Percentiles rank a stretch among this genome's conserved stretches.
phyloP scores from a whole-genome alignment of 2,113 vertebrate species.

The Trinectes maculatus region DNA sequence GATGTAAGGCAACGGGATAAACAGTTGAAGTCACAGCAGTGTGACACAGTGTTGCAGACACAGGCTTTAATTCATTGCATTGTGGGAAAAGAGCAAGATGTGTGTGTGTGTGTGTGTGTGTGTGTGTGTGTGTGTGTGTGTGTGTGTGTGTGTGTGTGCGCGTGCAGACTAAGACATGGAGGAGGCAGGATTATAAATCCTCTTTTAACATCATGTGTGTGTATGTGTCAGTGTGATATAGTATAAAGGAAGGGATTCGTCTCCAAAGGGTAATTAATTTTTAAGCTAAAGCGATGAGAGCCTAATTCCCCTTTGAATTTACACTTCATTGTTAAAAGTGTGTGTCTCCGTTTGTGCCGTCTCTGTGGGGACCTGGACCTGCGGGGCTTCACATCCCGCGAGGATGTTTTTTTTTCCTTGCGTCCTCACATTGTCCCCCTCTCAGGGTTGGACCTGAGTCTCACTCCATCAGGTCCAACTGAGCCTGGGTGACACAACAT shows the following conservation, averaged over 20 bases:
- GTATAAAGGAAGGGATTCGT: not conserved
- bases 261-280: slow-evolving; percentile 26
- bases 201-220: not conserved
- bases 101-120: not conserved
- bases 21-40: slow-evolving; percentile 11
- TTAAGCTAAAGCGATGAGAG: not conserved
- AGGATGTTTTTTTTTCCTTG: not conserved
- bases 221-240: no score
- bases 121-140: no score
- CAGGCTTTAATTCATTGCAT: slow-evolving; percentile 10
- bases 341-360: not conserved
- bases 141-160: no score
- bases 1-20: slow-evolving; percentile 33
- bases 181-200: not conserved
- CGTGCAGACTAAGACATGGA: not conserved
- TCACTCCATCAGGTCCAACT: slow-evolving; percentile 1
- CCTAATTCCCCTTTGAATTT: not conserved
- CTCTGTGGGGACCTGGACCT: not conserved
- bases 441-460: no score
- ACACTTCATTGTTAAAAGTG: not conserved
- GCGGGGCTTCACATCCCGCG: no score
- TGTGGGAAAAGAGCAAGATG: not conserved
- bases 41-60: slow-evolving; percentile 13
- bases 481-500: no score
- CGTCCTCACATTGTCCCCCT: no score